These are phyloP conservation scores for Pseudomyrmex pallidus DNA, from an alignment of 1,140 invertebrate genomes.

Conservation along the genomic window DNA sequence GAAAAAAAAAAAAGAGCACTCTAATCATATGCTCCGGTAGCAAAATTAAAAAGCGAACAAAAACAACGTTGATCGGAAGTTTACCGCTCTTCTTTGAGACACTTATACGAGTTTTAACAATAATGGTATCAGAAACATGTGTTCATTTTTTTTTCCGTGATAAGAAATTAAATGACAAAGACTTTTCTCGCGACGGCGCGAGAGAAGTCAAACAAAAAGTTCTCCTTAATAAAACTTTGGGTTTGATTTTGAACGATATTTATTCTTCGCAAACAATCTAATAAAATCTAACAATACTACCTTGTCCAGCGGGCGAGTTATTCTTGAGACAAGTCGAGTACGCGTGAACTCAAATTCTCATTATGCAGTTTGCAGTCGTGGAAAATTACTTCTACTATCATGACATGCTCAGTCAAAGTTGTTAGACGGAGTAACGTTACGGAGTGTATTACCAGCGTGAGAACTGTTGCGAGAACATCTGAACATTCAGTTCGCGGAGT, in stretches of 20 bases:
- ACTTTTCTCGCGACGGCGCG: too few species aligned
- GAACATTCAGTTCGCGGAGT: slow-evolving; percentile 43
- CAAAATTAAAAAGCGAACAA: too few species aligned
- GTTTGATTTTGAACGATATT: slow-evolving; percentile 26
- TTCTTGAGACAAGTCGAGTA: slow-evolving; percentile 39
- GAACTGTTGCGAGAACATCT: slow-evolving; percentile 47
- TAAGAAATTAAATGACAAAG: too few species aligned
- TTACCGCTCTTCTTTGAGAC: too few species aligned
- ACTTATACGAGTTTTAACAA: too few species aligned
- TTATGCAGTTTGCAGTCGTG: slow-evolving; percentile 49
- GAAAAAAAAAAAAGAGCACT: too few species aligned
- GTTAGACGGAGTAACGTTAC: slow-evolving; percentile 46
- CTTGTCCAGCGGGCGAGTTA: slow-evolving; percentile 38
- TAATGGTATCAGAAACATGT: too few species aligned
- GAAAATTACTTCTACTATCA: slow-evolving; percentile 53
- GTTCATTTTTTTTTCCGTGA: too few species aligned
- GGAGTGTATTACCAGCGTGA: slow-evolving; percentile 13
- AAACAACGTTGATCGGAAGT: too few species aligned
- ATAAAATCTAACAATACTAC: slow-evolving; percentile 12
- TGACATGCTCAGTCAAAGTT: slow-evolving; percentile 57
- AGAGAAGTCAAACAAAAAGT: too few species aligned
- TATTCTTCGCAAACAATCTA: neutral
- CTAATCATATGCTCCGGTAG: too few species aligned
- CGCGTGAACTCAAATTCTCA: slow-evolving; percentile 44
- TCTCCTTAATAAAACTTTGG: too few species aligned